These are phyloP conservation scores for Poeciliopsis retropinna DNA, from an alignment of 2,113 vertebrate genomes.

Conservation along the genomic window DNA sequence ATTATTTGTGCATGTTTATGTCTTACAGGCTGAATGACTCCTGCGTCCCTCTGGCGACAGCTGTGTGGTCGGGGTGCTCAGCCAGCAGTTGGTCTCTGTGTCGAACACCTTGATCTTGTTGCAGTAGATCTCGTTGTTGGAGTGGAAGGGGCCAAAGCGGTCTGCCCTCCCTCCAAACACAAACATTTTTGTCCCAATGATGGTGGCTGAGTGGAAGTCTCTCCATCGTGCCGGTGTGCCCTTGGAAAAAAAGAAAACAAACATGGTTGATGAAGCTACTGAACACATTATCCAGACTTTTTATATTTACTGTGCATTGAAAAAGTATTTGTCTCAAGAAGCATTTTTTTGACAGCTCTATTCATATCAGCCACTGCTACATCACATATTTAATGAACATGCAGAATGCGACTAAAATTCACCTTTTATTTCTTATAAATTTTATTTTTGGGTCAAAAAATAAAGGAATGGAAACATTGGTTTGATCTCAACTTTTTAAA, in stretches of 20 bases:
- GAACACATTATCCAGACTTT: not conserved
- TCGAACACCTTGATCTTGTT: conserved; percentile 97
- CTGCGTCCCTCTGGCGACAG: conserved; percentile 90
- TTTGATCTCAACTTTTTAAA: not conserved
- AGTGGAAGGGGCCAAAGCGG: conserved; percentile 96
- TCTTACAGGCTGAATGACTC: conserved; percentile 97
- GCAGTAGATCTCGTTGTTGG: conserved; percentile 99
- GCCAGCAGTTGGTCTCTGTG: conserved; percentile 92
- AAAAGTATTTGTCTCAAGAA: not conserved
- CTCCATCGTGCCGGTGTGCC: conserved; percentile 94
- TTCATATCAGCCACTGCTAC: too few relatives aligned
- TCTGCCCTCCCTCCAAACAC: conserved; percentile 97
- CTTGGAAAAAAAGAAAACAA: conserved; percentile 65
- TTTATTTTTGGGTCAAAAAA: not conserved
- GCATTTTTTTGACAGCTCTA: not conserved
- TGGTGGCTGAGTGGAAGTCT: conserved; percentile 97
- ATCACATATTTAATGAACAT: not conserved
- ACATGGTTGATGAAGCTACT: not conserved
- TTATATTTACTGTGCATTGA: not conserved
- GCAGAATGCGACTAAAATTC: not conserved
- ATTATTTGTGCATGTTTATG: not conserved
- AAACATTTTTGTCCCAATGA: conserved; percentile 95
- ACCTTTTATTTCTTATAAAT: not conserved
- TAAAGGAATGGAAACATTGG: not conserved
- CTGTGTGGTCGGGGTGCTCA: conserved; percentile 86